A percentile compares a stretch with the other conserved stretches of the same genome.
phyloP scores from a whole-genome alignment of 2,797 vertebrate species.

The Halcyon badia region DNA sequence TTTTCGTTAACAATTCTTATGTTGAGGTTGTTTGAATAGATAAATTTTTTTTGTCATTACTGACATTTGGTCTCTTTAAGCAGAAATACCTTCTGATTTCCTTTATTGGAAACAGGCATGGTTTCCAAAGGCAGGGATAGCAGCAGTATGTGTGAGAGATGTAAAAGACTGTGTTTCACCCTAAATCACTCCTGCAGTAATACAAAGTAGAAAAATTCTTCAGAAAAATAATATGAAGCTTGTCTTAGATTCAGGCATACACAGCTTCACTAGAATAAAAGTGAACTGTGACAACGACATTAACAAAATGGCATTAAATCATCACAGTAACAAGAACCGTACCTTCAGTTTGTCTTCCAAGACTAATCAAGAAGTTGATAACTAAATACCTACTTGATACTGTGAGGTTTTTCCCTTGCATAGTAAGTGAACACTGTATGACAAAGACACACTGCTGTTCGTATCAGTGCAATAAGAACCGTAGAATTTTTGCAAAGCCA shows the following conservation, averaged over 20 bases:
- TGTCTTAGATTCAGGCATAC: not conserved
- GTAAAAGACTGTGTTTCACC: not conserved
- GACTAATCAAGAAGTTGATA: not conserved
- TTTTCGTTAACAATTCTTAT: not conserved
- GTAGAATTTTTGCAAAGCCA: not conserved
- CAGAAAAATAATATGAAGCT: not conserved
- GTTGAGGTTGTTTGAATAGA: not conserved
- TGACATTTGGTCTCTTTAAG: not conserved
- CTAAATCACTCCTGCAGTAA: not conserved
- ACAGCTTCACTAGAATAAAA: not conserved
- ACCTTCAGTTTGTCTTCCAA: not conserved
- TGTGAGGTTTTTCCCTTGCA: not conserved
- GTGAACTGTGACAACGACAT: not conserved
- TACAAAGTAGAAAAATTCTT: not conserved
- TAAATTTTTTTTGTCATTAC: not conserved
- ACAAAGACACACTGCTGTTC: not conserved
- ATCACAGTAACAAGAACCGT: not conserved
- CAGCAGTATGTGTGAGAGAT: not conserved
- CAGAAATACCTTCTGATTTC: not conserved
- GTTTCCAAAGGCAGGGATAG: not conserved
- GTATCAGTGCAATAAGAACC: not conserved
- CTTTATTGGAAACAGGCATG: not conserved
- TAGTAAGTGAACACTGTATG: not conserved
- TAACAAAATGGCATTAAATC: not conserved
- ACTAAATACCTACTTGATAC: not conserved